A percentile compares a stretch with the other conserved stretches of the same genome.
Evolutionary conservation across 2,797 vertebrate genomes (phyloP).

Genomic region (Mormyrus proboscirostris): DNA sequence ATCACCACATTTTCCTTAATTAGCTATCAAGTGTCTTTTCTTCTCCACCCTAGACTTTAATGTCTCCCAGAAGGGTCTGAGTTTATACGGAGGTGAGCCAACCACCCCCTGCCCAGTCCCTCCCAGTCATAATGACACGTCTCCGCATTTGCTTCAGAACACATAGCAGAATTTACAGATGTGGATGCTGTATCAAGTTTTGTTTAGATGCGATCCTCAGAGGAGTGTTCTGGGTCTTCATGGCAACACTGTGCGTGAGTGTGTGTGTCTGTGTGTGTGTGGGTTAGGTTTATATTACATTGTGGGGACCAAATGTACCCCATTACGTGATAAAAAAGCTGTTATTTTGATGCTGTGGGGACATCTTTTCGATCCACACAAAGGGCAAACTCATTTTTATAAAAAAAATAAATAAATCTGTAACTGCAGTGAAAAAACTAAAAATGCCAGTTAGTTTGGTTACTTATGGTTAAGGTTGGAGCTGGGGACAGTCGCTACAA

Average conservation of each 20-base stretch:
- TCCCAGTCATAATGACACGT: background rate
- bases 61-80: conserved; percentile 27
- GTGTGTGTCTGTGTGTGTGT: background rate
- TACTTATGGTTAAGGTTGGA: background rate
- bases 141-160: background rate
- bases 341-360: background rate
- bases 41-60: conserved; percentile 18
- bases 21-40: conserved; percentile 22
- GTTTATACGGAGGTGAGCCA: conserved; percentile 34
- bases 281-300: background rate
- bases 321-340: background rate
- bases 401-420: background rate
- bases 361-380: background rate
- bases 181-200: background rate
- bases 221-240: too few species aligned
- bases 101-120: conserved; percentile 32
- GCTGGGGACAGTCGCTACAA: background rate
- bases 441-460: background rate
- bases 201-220: background rate
- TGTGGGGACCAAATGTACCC: background rate
- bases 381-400: background rate
- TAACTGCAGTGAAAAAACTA: background rate
- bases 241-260: background rate
- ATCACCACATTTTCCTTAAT: conserved; percentile 46
- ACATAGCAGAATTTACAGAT: background rate